phyloP scores from a whole-genome alignment of 2,888 invertebrate genomes.

The Hypena proboscidalis region DNA sequence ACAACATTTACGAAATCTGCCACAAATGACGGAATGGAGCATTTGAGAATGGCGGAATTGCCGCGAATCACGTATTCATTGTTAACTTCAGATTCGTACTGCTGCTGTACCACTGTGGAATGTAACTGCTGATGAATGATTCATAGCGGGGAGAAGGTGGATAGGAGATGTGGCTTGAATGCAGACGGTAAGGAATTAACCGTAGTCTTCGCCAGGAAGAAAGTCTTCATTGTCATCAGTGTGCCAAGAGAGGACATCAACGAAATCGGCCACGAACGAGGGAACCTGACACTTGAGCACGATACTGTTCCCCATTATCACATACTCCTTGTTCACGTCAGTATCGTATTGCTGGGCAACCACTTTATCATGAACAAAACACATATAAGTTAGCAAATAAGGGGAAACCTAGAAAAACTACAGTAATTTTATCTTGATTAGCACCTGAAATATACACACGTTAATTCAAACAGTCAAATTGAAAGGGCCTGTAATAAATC shows the following conservation, averaged over 20 bases:
- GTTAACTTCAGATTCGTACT: constrained; percentile 96
- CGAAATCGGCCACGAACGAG: constrained; percentile 94
- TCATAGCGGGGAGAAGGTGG: constrained; percentile 16
- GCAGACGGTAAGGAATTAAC: constrained; percentile 65
- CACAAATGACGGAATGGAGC: constrained; percentile 96
- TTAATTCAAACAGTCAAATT: not conserved
- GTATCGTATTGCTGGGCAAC: constrained; percentile 93
- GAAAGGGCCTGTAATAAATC: no score
- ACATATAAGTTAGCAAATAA: constrained; percentile 8
- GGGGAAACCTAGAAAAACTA: not conserved
- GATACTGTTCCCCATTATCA: constrained; percentile 92
- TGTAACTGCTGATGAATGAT: constrained; percentile 16
- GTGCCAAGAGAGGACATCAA: constrained; percentile 92
- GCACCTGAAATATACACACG: constrained; percentile 11
- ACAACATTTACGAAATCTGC: constrained; percentile 95
- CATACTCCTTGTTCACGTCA: constrained; percentile 94
- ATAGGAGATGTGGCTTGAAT: constrained; percentile 29
- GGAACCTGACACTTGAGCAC: constrained; percentile 93
- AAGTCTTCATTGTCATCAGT: constrained; percentile 91
- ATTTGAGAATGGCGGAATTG: constrained; percentile 94
- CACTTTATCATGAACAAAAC: constrained; percentile 77
- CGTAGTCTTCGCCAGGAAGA: constrained; percentile 87
- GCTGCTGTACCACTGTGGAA: constrained; percentile 93
- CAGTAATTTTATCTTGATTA: not conserved
- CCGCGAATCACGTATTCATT: constrained; percentile 96